Evolutionary conservation across 1,140 invertebrate genomes (phyloP), one percentile per base, ranked within the genome.

Genomic region (Subanguina moxae): DNA sequence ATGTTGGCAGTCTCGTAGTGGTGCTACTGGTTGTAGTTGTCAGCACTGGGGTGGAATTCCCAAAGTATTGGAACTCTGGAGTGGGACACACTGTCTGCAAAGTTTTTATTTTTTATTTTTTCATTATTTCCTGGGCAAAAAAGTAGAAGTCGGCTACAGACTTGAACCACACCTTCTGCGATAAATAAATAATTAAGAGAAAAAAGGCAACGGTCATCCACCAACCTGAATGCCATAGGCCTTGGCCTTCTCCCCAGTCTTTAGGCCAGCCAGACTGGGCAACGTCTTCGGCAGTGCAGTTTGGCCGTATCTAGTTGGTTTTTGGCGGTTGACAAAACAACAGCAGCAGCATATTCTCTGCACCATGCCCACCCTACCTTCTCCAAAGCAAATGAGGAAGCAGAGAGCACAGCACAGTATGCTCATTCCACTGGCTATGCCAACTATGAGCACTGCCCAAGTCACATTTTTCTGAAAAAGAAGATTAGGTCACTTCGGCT

Each of bases 51-150:
- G 48, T 52, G n/a, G 48, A 3, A 52, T 52, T 52, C n/a, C n/a
- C 48, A 52, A 52, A 52, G 17, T 52, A 52, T 15, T 52, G 48
- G 48, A 52, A 52, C 48, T 52, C 48, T 3, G 48, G 48, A 52
- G 48, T 52, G 23, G 48, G 48, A 25, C 48, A 52, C 48, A 52
- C 48, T 21, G 48, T 52, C 48, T 52, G 32, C n/a, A n/a, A n/a
- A n/a, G n/a, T n/a, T n/a, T n/a, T n/a, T n/a, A n/a, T n/a, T n/a
- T n/a, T n/a, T n/a, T n/a, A n/a, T n/a, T n/a, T n/a, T n/a, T n/a
- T n/a, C n/a, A n/a, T n/a, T n/a, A n/a, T n/a, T n/a, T n/a, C n/a
- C n/a, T n/a, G n/a, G n/a, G n/a, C n/a, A n/a, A n/a, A n/a, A n/a
- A n/a, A n/a, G n/a, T n/a, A n/a, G n/a, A n/a, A n/a, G n/a, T n/a